Evolutionary conservation across 2,113 vertebrate genomes (phyloP).

Genomic region (Varanus komodoensis): DNA sequence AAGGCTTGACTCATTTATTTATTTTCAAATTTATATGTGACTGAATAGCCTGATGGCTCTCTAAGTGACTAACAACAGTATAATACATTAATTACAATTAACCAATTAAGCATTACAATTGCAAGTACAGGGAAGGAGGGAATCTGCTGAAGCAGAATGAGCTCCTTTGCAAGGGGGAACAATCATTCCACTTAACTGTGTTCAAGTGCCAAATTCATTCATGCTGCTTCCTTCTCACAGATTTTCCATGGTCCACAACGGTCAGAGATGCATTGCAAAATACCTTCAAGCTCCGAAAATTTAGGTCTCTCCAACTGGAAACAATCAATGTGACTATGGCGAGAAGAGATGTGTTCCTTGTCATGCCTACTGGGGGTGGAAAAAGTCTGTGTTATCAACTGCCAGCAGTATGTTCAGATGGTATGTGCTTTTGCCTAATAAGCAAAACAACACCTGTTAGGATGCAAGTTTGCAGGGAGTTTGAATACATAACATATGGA

Average conservation of each 20-base stretch:
- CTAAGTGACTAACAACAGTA: no score
- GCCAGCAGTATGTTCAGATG: constrained; percentile 89
- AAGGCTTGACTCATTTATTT: not conserved
- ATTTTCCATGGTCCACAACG: constrained; percentile 90
- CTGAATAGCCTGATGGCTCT: no score
- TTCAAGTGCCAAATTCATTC: constrained; percentile 2
- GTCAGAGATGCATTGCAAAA: constrained; percentile 78
- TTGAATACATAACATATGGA: not conserved
- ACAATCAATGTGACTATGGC: constrained; percentile 92
- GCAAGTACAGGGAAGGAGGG: no score
- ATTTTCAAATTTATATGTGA: no score
- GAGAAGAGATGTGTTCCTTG: constrained; percentile 90
- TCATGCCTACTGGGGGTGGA: constrained; percentile 97
- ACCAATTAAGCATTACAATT: no score
- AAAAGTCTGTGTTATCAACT: constrained; percentile 98
- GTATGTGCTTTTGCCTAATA: constrained; percentile 70
- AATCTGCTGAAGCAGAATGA: no score
- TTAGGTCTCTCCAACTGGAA: constrained; percentile 89
- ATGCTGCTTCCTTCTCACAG: constrained; percentile 69
- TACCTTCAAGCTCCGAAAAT: constrained; percentile 85
- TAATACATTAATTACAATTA: no score
- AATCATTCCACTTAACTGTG: not conserved
- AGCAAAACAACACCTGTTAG: not conserved
- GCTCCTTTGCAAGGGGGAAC: not conserved
- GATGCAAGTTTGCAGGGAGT: constrained; percentile 2